phyloP scores from a whole-genome alignment of 64 coral and sea anemone genomes.

The Porites lutea region DNA sequence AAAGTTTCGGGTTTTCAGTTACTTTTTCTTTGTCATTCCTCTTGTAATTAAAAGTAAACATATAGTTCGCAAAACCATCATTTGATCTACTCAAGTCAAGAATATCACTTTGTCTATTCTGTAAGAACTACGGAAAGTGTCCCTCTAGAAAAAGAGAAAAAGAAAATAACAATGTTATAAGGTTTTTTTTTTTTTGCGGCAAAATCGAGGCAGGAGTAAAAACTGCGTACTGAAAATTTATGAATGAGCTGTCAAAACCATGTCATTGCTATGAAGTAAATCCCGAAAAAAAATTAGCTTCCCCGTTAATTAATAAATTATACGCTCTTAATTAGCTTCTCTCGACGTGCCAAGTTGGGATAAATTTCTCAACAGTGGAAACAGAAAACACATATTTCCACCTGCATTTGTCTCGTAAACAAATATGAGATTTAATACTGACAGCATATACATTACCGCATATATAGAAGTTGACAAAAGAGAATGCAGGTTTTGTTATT shows the following conservation, averaged over 20 bases:
- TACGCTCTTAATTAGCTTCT: slow-evolving; percentile 52
- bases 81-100: neutral
- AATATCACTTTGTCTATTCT: neutral
- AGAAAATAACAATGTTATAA: neutral
- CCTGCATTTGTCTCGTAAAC: slow-evolving; percentile 19
- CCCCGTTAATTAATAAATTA: slow-evolving; percentile 59
- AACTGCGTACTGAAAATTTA: neutral
- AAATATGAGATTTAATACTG: slow-evolving; percentile 40
- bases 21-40: slow-evolving; percentile 32
- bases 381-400: slow-evolving; percentile 43
- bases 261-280: neutral
- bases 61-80: slow-evolving; percentile 7
- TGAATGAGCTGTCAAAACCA: neutral
- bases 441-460: slow-evolving; percentile 5
- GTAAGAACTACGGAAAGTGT: neutral
- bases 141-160: neutral
- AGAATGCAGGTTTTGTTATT: neutral
- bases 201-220: neutral
- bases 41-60: slow-evolving; percentile 59
- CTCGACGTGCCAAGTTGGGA: slow-evolving; percentile 22
- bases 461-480: neutral
- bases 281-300: neutral
- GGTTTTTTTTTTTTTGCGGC: neutral
- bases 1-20: slow-evolving; percentile 17
- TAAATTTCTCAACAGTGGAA: slow-evolving; percentile 29